Evolutionary conservation across 2,888 invertebrate species (phyloP).

Genomic region (Andrena minutula): DNA sequence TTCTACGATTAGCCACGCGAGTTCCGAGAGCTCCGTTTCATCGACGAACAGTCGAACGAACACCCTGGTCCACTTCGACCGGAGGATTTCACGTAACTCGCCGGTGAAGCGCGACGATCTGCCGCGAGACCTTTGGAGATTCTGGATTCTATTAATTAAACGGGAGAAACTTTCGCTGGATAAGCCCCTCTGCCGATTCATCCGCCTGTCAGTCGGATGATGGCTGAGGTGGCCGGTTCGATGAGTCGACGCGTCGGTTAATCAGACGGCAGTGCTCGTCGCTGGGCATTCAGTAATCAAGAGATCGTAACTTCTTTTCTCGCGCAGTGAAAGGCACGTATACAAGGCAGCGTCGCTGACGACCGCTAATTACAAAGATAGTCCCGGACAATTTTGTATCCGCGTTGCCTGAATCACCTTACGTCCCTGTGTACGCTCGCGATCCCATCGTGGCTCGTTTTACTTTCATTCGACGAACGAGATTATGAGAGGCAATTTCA

Average conservation of each 20-base stretch:
- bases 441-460: conserved; percentile 1
- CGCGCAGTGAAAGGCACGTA: conserved; percentile 59
- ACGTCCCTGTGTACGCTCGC: neutral
- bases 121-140: conserved; percentile 4
- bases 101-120: neutral
- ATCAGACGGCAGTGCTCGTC: conserved; percentile 56
- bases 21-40: conserved; percentile 39
- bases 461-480: neutral
- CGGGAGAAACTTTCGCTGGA: conserved; percentile 74
- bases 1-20: conserved; percentile 66
- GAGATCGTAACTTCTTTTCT: conserved; percentile 61
- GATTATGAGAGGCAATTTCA: conserved; percentile 25
- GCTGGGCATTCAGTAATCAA: conserved; percentile 63
- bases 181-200: conserved; percentile 67
- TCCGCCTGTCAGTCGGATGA: conserved; percentile 55
- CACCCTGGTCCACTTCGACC: neutral
- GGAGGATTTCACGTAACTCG: neutral
- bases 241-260: conserved; percentile 72
- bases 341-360: conserved; percentile 22
- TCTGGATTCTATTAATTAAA: conserved; percentile 34
- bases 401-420: conserved; percentile 20
- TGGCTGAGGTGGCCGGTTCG: conserved; percentile 67
- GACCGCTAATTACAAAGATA: conserved; percentile 51
- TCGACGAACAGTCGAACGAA: neutral
- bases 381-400: conserved; percentile 49